Base-by-base conservation (phyloP, 2,888 invertebrate species). In the Asteroscopus sphinx region DNA sequence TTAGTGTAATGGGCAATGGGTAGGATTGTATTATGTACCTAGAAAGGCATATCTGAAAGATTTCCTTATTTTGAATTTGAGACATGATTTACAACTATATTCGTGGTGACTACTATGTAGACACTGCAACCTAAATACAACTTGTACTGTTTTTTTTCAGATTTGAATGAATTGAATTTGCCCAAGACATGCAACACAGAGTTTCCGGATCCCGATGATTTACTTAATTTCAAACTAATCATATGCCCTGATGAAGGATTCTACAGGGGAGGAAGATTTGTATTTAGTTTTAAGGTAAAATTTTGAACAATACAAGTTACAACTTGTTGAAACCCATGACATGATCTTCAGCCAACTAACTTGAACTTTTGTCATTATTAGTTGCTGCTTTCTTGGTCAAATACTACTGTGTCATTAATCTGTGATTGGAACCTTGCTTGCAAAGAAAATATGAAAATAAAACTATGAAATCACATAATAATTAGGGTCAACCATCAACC, bases 231-330 rank as follows among this genome's bases (percentile, higher is more conserved):
- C 92, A 99, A 99, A 95, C 95, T 99, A 86, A 96, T 98, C 70
- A 99, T 99, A 88, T 98, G 97, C 84, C 99, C 99, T 60, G 99
- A 99, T 95, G 99, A 99, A 96, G 99, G 99, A 49, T 99, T 98
- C 92, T 99, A 99, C 90, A 96, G 97, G 95, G 97, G 97, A 76
- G 99, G 99, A 60, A 95, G 97, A 88, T 99, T 99, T 94, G 96
- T 97, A 79, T 99, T 99, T 95, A 99, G 98, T 94, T 99, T 99
- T 95, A 98, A 98, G 96, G 95, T 95, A 83, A 35, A 49, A 12
- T 44, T 15, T 3, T 21, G 12, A 16, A 16, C 79, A 47, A 8
- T 36, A 21, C n/a, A n/a, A n/a, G n/a, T n/a, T n/a, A 36, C 8
- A 8, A 15, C 5, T 13, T 32, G 9, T 26, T 26, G 12, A 16